These are phyloP conservation scores for Flabesymbios commensalis DNA, from an alignment of 2,888 invertebrate species.

Conservation along the genomic window DNA sequence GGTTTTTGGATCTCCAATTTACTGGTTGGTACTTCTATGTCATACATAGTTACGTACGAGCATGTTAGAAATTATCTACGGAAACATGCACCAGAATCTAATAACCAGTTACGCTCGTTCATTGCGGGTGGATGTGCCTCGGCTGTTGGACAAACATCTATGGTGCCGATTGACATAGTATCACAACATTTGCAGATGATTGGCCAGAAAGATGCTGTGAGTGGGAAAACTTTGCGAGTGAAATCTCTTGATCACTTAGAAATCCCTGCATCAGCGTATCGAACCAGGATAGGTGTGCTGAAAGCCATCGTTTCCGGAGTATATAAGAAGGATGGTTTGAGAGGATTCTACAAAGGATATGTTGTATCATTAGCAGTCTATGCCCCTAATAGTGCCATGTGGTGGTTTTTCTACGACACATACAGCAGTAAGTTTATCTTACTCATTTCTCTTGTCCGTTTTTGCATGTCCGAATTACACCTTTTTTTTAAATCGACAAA, in stretches of 20 bases:
- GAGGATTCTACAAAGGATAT: slow-evolving; percentile 93
- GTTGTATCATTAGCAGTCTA: slow-evolving; percentile 88
- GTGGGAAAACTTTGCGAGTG: neutral
- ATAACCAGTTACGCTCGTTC: slow-evolving; percentile 68
- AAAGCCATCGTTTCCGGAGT: slow-evolving; percentile 73
- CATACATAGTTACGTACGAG: slow-evolving; percentile 91
- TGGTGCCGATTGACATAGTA: slow-evolving; percentile 94
- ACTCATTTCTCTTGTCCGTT: neutral
- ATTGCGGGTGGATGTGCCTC: slow-evolving; percentile 90
- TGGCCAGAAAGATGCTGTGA: slow-evolving; percentile 65
- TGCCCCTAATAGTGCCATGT: slow-evolving; percentile 94
- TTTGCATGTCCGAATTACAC: neutral
- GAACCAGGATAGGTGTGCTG: slow-evolving; percentile 42
- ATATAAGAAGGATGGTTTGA: slow-evolving; percentile 78
- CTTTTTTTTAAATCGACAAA: slow-evolving; percentile 2
- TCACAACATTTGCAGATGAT: slow-evolving; percentile 97
- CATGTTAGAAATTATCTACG: slow-evolving; percentile 81
- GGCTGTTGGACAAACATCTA: slow-evolving; percentile 86
- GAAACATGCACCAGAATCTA: slow-evolving; percentile 64
- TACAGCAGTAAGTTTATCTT: slow-evolving; percentile 78
- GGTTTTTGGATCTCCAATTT: slow-evolving; percentile 95
- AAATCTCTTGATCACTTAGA: slow-evolving; percentile 4
- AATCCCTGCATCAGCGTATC: neutral
- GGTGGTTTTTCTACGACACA: slow-evolving; percentile 94
- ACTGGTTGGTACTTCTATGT: slow-evolving; percentile 65